Evolutionary conservation across 2,797 vertebrate genomes (phyloP).

Genomic region (Cyclura pinguis): DNA sequence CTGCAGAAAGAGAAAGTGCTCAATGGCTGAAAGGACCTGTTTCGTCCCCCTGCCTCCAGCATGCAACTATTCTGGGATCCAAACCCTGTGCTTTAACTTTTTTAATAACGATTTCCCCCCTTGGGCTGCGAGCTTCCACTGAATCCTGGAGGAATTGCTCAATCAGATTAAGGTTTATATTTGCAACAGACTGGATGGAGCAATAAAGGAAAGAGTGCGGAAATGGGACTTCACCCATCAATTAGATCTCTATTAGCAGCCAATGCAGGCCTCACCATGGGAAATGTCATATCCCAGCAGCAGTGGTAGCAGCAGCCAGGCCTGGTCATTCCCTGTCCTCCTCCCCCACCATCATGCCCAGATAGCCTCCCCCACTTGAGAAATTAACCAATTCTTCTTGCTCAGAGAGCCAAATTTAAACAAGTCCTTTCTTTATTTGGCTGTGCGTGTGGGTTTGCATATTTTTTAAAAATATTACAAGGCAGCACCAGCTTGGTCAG

Average conservation of each 20-base stretch:
- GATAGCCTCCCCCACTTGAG: constrained; percentile 34
- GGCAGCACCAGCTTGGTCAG: constrained; percentile 77
- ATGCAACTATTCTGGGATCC: constrained; percentile 75
- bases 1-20: constrained; percentile 77
- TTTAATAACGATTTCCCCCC: constrained; percentile 94
- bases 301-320: constrained; percentile 77
- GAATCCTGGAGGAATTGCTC: constrained; percentile 97
- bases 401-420: constrained; percentile 83
- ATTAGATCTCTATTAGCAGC: constrained; percentile 99
- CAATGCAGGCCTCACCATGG: constrained; percentile 95
- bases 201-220: constrained; percentile 98
- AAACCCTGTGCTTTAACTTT: constrained; percentile 93
- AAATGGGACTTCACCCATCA: constrained; percentile 99
- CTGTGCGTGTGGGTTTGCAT: constrained; percentile 12
- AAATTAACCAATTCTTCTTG: constrained; percentile 94
- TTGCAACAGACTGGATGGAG: constrained; percentile 98
- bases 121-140: constrained; percentile 91
- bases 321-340: constrained; percentile 71
- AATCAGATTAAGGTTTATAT: constrained; percentile 98
- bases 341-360: constrained; percentile 34
- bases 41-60: background rate
- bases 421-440: constrained; percentile 77
- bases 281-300: constrained; percentile 89
- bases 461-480: background rate
- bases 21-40: constrained; percentile 69